Percentiles rank a stretch among this genome's conserved stretches.
phyloP scores from a whole-genome alignment of 2,888 invertebrate genomes.

The Torymus aiolomorphi region DNA sequence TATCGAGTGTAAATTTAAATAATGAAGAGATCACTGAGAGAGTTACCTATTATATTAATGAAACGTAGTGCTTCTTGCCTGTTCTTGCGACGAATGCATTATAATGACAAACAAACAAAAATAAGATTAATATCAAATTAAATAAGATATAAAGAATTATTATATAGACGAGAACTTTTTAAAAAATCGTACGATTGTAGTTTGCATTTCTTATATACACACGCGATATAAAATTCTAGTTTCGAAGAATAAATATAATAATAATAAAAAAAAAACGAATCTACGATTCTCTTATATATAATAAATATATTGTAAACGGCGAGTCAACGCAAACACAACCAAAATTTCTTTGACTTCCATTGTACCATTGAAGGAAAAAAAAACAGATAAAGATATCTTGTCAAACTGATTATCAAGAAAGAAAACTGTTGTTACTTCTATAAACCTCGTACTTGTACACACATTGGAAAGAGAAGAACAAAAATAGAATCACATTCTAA shows the following conservation, averaged over 20 bases:
- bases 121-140: slow-evolving; percentile 31
- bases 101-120: slow-evolving; percentile 39
- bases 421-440: not conserved
- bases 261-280: slow-evolving; percentile 13
- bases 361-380: slow-evolving; percentile 38
- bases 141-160: slow-evolving; percentile 37
- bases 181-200: slow-evolving; percentile 51
- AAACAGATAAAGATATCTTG: slow-evolving; percentile 15
- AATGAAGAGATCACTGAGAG: slow-evolving; percentile 36
- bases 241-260: slow-evolving; percentile 32
- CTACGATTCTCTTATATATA: slow-evolving; percentile 36
- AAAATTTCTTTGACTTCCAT: slow-evolving; percentile 47
- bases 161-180: slow-evolving; percentile 39
- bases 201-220: slow-evolving; percentile 52
- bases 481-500: slow-evolving; percentile 35
- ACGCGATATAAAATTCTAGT: slow-evolving; percentile 46
- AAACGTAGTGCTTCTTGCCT: slow-evolving; percentile 50
- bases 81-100: slow-evolving; percentile 45
- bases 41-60: slow-evolving; percentile 37
- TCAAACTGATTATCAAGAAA: not conserved
- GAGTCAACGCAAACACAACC: slow-evolving; percentile 34
- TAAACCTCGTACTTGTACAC: slow-evolving; percentile 20
- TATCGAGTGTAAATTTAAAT: slow-evolving; percentile 33
- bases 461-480: slow-evolving; percentile 17
- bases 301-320: slow-evolving; percentile 27